phyloP scores from a whole-genome alignment of 35 echinoderm and acorn worm species.

The Holothuria glaberrima region DNA sequence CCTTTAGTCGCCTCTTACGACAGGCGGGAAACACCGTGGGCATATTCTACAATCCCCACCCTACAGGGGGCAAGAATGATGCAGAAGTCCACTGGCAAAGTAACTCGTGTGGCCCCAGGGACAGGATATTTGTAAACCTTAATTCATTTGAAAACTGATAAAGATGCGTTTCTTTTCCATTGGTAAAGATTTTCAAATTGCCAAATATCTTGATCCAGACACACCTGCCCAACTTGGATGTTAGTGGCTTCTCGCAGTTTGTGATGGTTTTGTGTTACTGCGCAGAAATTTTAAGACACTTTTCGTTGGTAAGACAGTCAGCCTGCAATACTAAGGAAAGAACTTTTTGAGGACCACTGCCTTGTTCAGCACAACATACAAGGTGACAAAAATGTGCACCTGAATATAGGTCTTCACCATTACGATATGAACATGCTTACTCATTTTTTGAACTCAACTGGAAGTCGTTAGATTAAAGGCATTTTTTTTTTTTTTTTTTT shows the following conservation, averaged over 20 bases:
- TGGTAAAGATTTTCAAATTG: not conserved
- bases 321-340: not conserved
- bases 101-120: no score
- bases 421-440: slow-evolving; percentile 77
- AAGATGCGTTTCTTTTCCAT: slow-evolving; percentile 30
- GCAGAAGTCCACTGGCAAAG: no score
- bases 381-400: slow-evolving; percentile 73
- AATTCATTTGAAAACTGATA: slow-evolving; percentile 38
- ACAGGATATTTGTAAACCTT: slow-evolving; percentile 29
- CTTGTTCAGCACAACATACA: not conserved
- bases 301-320: not conserved
- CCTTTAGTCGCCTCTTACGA: no score
- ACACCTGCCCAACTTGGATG: not conserved
- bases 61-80: no score
- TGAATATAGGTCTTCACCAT: slow-evolving; percentile 63
- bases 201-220: slow-evolving; percentile 14
- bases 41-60: no score
- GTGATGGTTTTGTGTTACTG: slow-evolving; percentile 51
- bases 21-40: no score
- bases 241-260: slow-evolving; percentile 35
- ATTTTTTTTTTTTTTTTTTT: no score
- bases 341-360: not conserved
- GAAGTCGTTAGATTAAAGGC: slow-evolving; percentile 49
- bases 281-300: not conserved
- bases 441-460: slow-evolving; percentile 68